Evolutionary conservation across 2,797 vertebrate genomes (phyloP).

Genomic region (Limosa lapponica): DNA sequence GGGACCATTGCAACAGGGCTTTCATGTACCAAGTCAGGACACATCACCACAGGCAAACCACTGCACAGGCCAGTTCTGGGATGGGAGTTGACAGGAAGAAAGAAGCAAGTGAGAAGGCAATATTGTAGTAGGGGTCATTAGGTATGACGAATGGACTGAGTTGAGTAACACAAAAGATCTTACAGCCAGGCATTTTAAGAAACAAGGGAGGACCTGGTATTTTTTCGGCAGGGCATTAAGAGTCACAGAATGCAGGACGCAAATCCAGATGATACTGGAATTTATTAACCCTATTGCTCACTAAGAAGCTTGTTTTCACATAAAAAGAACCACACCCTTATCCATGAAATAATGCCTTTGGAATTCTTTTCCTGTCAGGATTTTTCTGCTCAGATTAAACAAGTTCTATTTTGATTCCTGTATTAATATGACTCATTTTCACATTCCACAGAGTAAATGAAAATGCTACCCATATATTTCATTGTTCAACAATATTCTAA

Average conservation of each 20-base stretch:
- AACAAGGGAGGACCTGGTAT: not conserved
- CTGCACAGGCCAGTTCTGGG: not conserved
- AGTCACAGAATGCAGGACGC: not conserved
- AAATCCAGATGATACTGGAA: not conserved
- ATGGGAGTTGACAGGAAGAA: not conserved
- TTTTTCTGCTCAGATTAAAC: conserved; percentile 55
- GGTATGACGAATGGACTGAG: not conserved
- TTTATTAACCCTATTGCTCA: not conserved
- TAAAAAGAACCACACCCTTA: conserved; percentile 7
- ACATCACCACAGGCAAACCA: not conserved
- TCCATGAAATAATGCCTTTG: conserved; percentile 22
- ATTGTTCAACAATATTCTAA: conserved; percentile 30
- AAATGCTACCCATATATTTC: not conserved
- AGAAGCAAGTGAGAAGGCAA: not conserved
- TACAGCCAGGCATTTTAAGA: not conserved
- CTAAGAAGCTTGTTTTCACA: not conserved
- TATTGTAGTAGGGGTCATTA: not conserved
- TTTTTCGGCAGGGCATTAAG: not conserved
- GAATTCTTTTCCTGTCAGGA: conserved; percentile 21
- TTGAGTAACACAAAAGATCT: not conserved
- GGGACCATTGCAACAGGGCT: not conserved
- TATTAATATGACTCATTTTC: conserved; percentile 56
- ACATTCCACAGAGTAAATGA: conserved; percentile 29
- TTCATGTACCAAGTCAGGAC: not conserved
- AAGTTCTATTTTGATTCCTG: conserved; percentile 61